Percentiles rank a stretch among this genome's conserved stretches.
Evolutionary conservation across 1,140 invertebrate genomes (phyloP).

Genomic region (Drosophila aff.): DNA sequence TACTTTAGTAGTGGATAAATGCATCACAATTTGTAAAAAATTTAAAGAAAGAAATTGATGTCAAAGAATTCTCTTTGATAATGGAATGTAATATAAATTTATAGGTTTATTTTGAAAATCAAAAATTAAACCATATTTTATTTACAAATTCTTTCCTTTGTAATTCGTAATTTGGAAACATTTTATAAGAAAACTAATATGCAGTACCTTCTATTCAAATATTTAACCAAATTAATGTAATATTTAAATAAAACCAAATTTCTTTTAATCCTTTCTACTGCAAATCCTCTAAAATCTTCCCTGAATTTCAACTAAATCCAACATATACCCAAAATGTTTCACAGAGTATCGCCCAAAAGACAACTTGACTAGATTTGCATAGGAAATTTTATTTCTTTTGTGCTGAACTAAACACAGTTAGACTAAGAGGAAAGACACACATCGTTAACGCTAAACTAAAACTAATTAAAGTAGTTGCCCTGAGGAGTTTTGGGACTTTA

Average conservation of each 20-base stretch:
- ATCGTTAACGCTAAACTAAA: conserved; percentile 46
- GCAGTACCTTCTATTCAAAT: too few species aligned
- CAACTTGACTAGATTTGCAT: conserved; percentile 36
- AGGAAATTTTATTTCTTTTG: conserved; percentile 66
- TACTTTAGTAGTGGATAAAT: neutral
- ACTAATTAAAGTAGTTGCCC: conserved; percentile 36
- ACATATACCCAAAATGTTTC: neutral
- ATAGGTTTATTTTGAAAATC: too few species aligned
- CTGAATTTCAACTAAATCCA: neutral
- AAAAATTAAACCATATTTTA: too few species aligned
- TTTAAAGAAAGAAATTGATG: neutral
- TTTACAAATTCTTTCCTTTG: too few species aligned
- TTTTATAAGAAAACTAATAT: too few species aligned
- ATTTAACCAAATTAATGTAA: neutral
- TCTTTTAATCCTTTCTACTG: neutral
- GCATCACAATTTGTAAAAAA: neutral
- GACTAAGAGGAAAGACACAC: conserved; percentile 32
- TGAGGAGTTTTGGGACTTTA: neutral
- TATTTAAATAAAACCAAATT: neutral
- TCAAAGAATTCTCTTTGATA: too few species aligned
- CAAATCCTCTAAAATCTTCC: neutral
- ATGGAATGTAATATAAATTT: too few species aligned
- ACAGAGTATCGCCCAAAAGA: conserved; percentile 20
- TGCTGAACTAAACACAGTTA: conserved; percentile 31
- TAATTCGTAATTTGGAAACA: too few species aligned